phyloP scores from a whole-genome alignment of 2,888 invertebrate genomes.

The Liopterus haemorrhoidalis region DNA sequence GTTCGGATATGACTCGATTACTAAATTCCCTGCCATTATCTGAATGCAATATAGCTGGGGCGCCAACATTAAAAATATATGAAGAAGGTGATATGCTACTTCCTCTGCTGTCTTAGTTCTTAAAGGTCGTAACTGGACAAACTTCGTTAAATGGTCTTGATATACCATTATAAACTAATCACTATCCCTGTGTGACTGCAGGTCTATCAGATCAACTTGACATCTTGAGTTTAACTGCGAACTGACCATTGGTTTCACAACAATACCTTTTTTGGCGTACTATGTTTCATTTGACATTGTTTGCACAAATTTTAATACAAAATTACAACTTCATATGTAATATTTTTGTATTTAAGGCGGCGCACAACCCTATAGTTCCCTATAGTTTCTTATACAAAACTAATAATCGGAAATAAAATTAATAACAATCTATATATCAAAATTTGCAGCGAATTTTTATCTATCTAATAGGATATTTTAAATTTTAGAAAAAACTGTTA shows the following conservation, averaged over 20 bases:
- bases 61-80: constrained; percentile 35
- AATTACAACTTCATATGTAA: constrained; percentile 34
- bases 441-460: no score
- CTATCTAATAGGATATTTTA: no score
- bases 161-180: constrained; percentile 30
- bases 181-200: constrained; percentile 30
- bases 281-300: no score
- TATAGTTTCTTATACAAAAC: no score
- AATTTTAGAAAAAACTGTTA: no score
- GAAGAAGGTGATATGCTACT: constrained; percentile 31
- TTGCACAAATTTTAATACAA: no score
- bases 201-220: constrained; percentile 33
- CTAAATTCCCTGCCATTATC: constrained; percentile 37
- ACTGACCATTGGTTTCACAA: no score
- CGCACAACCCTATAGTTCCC: no score
- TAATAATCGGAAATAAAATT: no score
- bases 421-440: no score
- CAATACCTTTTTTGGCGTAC: no score
- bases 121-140: constrained; percentile 31
- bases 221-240: no score
- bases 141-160: constrained; percentile 34
- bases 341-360: constrained; percentile 36
- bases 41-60: constrained; percentile 35
- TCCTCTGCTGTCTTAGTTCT: constrained; percentile 33
- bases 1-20: constrained; percentile 31